Base-by-base conservation (phyloP, 2,797 vertebrate genomes). In the Squalus acanthias region DNA sequence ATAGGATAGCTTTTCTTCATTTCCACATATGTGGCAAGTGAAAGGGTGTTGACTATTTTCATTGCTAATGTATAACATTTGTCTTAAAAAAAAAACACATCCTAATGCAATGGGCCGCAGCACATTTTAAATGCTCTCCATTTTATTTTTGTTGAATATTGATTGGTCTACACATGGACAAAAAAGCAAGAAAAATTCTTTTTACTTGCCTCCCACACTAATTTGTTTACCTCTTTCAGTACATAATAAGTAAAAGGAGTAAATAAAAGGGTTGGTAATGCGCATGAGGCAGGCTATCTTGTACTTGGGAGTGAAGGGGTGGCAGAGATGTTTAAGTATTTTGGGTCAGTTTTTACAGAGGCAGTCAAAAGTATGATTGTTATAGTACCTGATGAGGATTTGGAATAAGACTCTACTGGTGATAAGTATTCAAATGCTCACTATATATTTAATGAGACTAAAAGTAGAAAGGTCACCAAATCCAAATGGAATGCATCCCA, bases 21-120 rank as follows among this genome's bases (percentile, higher is more conserved):
- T 74, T 53, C 94, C 24, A 74, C 94, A 95, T 24, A 29, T 74
- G 91, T 22, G 15, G 50, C 39, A 95, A 95, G 46, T 95, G 46
- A 95, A 95, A 57, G 94, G 94, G 94, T 74, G 94, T 95, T 63
- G 46, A 50, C 94, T 74, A 3, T 91, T 70, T 95, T 74, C 69
- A 17, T 74, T 74, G 46, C 50, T 57, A 53, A 95, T 69, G 0
- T 46, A 46, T 93, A 93, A 69, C 67, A 95, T 33, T 74, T 74
- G 94, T 33, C n/a, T 95, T 2, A 26, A 33, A 95, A 95, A 74
- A 46, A 46, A 57, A 2, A 0, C n/a, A 3, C 20, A 67, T 85
- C 82, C 39, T 50, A 46, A 20, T 85, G 15, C 17, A 46, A 17
- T 85, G 17, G 3, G 46, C 39, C 46, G 17, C 79, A 85, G 7